Percentiles rank a stretch among this genome's conserved stretches.
phyloP scores from a whole-genome alignment of 2,797 vertebrate species.

The Sebastes minor region DNA sequence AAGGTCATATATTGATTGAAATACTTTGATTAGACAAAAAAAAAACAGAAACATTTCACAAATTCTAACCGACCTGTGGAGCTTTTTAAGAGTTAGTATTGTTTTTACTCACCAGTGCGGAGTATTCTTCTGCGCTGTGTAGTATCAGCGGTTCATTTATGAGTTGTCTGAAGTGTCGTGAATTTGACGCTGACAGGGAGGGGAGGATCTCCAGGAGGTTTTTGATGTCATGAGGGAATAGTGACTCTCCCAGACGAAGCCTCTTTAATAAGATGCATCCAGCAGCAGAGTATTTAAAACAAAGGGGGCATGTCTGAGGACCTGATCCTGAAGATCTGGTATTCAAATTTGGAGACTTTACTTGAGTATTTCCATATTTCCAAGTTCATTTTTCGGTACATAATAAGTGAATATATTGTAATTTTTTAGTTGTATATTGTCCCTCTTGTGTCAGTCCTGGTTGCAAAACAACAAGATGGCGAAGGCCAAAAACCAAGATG shows the following conservation, averaged over 20 bases:
- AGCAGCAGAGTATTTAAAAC: background rate
- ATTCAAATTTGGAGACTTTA: background rate
- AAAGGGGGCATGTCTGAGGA: background rate
- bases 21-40: background rate
- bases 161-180: conserved; percentile 44
- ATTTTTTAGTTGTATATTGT: background rate
- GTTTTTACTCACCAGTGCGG: conserved; percentile 51
- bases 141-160: conserved; percentile 54
- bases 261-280: background rate
- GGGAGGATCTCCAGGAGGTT: conserved; percentile 60
- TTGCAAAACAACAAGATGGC: background rate
- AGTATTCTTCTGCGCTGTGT: background rate
- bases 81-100: background rate
- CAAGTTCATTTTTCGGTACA: background rate
- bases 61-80: background rate
- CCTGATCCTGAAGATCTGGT: background rate
- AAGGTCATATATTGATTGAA: background rate
- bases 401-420: background rate
- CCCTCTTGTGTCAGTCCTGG: background rate
- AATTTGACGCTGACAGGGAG: conserved; percentile 44
- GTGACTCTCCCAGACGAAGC: background rate
- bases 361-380: background rate
- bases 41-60: background rate
- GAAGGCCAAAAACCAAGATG: background rate
- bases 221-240: background rate